A percentile compares a stretch with the other conserved stretches of the same genome.
Conservation (phyloP, 2,113 vertebrate species). For the Cygnus buccinator region DNA sequence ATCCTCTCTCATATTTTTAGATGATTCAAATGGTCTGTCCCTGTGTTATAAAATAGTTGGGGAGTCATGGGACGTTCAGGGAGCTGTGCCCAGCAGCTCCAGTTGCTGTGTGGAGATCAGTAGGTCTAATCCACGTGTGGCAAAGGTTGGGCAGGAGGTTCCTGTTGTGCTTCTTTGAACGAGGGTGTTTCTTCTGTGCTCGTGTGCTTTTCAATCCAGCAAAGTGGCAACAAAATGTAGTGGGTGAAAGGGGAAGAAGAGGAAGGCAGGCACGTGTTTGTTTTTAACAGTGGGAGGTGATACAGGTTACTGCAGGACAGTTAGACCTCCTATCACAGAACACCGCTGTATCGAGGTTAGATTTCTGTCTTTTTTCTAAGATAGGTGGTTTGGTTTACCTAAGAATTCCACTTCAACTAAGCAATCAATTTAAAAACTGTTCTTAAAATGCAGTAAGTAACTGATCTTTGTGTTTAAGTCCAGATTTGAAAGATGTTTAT, state of each 20-base stretch:
- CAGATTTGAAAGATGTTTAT: not conserved
- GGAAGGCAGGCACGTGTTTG: not conserved
- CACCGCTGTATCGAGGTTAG: not conserved
- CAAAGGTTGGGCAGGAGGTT: slow-evolving; percentile 1
- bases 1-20: slow-evolving; percentile 21
- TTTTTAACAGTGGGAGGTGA: not conserved
- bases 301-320: not conserved
- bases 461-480: not conserved
- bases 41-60: slow-evolving; percentile 12
- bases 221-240: not conserved
- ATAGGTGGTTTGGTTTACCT: not conserved
- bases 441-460: not conserved
- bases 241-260: not conserved
- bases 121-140: not conserved
- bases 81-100: slow-evolving; percentile 26
- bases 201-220: not conserved
- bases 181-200: not conserved
- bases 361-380: not conserved
- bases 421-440: not conserved
- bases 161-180: not conserved
- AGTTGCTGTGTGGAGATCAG: slow-evolving; percentile 23
- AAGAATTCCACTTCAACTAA: not conserved
- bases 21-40: slow-evolving; percentile 16
- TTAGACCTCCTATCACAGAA: not conserved
- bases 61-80: not conserved